Conservation (phyloP, 2,113 vertebrate genomes). For the Notiomystis cincta region DNA sequence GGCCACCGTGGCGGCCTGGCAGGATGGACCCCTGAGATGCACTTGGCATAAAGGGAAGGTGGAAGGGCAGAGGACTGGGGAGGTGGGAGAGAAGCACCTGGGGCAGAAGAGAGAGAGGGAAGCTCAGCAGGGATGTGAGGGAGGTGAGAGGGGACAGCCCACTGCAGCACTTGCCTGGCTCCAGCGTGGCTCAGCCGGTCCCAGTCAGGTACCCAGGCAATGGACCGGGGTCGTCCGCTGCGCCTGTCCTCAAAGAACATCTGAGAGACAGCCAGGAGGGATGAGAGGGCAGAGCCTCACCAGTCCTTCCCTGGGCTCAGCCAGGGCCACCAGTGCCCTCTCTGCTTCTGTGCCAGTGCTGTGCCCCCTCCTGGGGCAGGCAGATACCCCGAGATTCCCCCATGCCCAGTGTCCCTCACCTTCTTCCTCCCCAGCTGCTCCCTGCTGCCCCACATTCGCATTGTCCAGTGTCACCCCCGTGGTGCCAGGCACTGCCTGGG, state of each 20-base stretch:
- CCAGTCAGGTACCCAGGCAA: neutral
- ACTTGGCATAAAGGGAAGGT: neutral
- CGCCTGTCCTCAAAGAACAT: neutral
- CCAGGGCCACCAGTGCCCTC: neutral
- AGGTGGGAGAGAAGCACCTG: neutral
- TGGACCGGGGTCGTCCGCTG: slow-evolving; percentile 16
- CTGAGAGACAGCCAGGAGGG: neutral
- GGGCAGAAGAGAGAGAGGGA: neutral
- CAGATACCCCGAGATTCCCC: neutral
- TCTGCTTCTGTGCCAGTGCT: neutral
- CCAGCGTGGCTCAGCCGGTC: neutral
- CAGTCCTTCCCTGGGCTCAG: neutral
- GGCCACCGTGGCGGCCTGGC: rapidly evolving
- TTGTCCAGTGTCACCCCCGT: rapidly evolving
- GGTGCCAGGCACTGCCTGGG: rapidly evolving
- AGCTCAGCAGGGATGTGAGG: neutral
- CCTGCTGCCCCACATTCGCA: rapidly evolving
- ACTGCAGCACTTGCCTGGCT: neutral
- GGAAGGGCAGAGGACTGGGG: neutral
- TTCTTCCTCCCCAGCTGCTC: neutral
- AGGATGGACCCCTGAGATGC: neutral
- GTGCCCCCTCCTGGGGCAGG: no score
- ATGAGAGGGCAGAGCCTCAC: neutral
- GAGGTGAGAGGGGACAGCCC: rapidly evolving
- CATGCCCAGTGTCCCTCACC: neutral